A percentile compares a stretch with the other conserved stretches of the same genome.
These are phyloP conservation scores for Rhopalosiphum maidis DNA, from an alignment of 1,140 invertebrate species.

Conservation along the genomic window DNA sequence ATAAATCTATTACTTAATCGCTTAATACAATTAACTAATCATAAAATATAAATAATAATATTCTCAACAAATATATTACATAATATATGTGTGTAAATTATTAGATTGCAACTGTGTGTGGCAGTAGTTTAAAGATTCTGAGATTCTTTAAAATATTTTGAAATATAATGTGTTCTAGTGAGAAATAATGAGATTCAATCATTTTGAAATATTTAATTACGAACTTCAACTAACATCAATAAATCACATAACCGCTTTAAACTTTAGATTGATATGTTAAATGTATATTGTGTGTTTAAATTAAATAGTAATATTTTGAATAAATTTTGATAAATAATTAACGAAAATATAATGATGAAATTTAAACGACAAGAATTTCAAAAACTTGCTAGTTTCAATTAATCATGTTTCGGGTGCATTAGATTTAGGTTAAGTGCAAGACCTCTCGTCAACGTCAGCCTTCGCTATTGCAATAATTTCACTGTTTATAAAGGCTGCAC, in stretches of 20 bases:
- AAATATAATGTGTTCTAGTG: not conserved
- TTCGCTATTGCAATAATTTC: not conserved
- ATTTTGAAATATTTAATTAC: not conserved
- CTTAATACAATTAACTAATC: not conserved
- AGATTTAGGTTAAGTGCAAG: not conserved
- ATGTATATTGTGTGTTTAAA: not conserved
- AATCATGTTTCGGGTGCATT: not conserved
- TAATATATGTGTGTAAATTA: not conserved
- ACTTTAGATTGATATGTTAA: not conserved
- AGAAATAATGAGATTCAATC: not conserved
- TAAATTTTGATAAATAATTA: not conserved
- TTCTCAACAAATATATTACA: not conserved
- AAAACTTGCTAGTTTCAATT: not conserved
- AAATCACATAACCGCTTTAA: not conserved
- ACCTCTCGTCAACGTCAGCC: not conserved
- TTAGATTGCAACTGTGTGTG: not conserved
- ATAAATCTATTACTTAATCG: not conserved
- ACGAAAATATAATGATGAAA: not conserved
- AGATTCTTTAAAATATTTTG: not conserved
- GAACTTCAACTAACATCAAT: not conserved
- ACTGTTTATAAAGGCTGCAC: not conserved
- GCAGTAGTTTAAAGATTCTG: not conserved
- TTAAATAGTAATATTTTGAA: not conserved
- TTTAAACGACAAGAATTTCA: not conserved
- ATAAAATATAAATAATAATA: not conserved